Base-by-base conservation (phyloP, 53 echinoderm and acorn worm genomes). In the Holothuria scabra region DNA sequence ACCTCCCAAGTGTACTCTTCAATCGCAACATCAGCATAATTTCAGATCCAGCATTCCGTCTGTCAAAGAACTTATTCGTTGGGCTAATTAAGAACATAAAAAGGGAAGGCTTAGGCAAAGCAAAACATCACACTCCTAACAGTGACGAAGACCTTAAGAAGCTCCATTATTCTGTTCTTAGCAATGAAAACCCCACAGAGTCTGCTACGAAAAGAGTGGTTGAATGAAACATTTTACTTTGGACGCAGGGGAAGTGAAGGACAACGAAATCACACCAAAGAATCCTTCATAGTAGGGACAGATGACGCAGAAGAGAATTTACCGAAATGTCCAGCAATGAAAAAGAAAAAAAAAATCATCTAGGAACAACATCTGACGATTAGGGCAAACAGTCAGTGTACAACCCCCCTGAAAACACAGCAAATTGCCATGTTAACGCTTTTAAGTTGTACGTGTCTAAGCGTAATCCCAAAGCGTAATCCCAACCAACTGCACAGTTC, bases 291-390 rank as follows among this genome's bases (percentile, higher is more conserved):
- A 33, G 14, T 68, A 9, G 68, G 30, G 9, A 22, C 9, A 30
- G 68, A 68, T 32, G 68, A 68, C 14, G 68, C 20, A 30, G 68
- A 19, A 26, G 68, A 30, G 28, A 61, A 11, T 61, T 24, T 61
- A 14, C 12, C 7, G 62, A 61, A 26, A 24, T 61, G 28, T 22
- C 68, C 9, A 68, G 9, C 4, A 68, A 68, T 32, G 29, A 68
- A 68, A 68, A 16, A 16, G 28, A n/a, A n/a, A n/a, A n/a, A 33
- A 68, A 68, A 68, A 68, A 68, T 32, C 68, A 68, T 18, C 68
- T 30, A 4, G 68, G 68, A 5, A 32, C 5, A 12, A 68, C 33
- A 5, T 24, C 19, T 7, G 68, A 68, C 14, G 34, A 30, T 26
- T 14, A 61, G 12, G 7, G 12, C 62, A 61, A 61, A 61, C 62